Percentiles rank a stretch among this genome's conserved stretches.
phyloP scores from a whole-genome alignment of 2,888 invertebrate species.

The Epirrita christyi region DNA sequence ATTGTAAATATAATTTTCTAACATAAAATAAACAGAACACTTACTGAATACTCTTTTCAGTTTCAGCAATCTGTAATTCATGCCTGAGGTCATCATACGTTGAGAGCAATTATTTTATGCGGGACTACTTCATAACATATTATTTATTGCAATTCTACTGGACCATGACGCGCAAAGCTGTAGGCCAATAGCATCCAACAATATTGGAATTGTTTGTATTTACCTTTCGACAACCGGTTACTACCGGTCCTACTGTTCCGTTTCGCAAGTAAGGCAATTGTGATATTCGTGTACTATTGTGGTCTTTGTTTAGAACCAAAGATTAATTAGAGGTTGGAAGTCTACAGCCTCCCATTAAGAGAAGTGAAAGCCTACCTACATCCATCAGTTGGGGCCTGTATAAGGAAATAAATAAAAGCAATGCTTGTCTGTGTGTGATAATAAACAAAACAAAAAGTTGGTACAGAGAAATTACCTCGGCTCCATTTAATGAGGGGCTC shows the following conservation, averaged over 20 bases:
- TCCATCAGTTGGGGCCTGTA: too few relatives aligned
- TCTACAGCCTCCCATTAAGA: too few relatives aligned
- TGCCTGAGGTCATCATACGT: constrained; percentile 39
- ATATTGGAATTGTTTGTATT: constrained; percentile 72
- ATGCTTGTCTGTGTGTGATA: too few relatives aligned
- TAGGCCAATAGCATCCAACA: constrained; percentile 58
- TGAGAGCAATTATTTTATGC: constrained; percentile 49
- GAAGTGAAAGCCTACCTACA: too few relatives aligned
- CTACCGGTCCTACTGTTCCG: constrained; percentile 46
- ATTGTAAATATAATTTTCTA: constrained; percentile 13
- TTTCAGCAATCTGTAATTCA: constrained; percentile 42
- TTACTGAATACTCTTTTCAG: constrained; percentile 31
- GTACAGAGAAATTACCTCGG: too few relatives aligned
- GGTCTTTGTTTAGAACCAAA: constrained; percentile 1
- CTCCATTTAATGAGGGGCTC: too few relatives aligned
- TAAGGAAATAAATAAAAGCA: too few relatives aligned
- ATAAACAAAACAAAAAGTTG: too few relatives aligned
- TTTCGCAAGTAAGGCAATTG: constrained; percentile 39
- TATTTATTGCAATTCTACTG: constrained; percentile 62
- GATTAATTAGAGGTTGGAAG: not conserved
- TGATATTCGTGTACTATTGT: constrained; percentile 3
- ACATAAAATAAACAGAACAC: constrained; percentile 27
- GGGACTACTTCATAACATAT: constrained; percentile 44
- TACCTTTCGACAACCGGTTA: constrained; percentile 58
- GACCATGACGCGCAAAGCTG: constrained; percentile 57